phyloP scores from a whole-genome alignment of 1,140 invertebrate genomes.

The Psix sp. region DNA sequence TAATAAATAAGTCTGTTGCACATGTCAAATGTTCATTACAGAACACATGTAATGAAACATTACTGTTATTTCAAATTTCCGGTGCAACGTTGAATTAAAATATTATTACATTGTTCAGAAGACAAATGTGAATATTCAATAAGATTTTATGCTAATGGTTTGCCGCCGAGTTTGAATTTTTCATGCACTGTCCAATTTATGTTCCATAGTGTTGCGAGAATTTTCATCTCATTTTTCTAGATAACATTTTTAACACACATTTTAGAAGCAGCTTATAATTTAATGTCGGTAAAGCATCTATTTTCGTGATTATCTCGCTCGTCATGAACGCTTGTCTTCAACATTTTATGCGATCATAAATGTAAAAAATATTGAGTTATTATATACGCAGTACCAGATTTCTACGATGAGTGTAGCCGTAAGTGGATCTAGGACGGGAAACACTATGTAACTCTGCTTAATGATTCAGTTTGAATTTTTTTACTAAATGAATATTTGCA shows the following conservation, averaged over 20 bases:
- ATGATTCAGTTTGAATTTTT: no score
- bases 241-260: no score
- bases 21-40: conserved; percentile 28
- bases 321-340: no score
- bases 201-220: background rate
- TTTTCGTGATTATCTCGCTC: no score
- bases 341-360: conserved; percentile 61
- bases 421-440: conserved; percentile 39
- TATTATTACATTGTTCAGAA: conserved; percentile 34
- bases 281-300: conserved; percentile 38
- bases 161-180: conserved; percentile 17
- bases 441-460: no score
- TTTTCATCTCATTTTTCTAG: no score
- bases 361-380: conserved; percentile 35
- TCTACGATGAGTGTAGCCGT: conserved; percentile 35
- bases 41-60: conserved; percentile 38
- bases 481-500: no score
- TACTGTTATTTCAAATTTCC: conserved; percentile 40
- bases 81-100: conserved; percentile 38
- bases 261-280: no score
- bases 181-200: conserved; percentile 22
- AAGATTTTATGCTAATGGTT: conserved; percentile 42
- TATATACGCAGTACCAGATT: conserved; percentile 43
- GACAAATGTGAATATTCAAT: conserved; percentile 50
- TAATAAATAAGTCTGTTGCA: conserved; percentile 25